Conservation (phyloP, 2,113 vertebrate species). For the Macaca fascicularis region DNA sequence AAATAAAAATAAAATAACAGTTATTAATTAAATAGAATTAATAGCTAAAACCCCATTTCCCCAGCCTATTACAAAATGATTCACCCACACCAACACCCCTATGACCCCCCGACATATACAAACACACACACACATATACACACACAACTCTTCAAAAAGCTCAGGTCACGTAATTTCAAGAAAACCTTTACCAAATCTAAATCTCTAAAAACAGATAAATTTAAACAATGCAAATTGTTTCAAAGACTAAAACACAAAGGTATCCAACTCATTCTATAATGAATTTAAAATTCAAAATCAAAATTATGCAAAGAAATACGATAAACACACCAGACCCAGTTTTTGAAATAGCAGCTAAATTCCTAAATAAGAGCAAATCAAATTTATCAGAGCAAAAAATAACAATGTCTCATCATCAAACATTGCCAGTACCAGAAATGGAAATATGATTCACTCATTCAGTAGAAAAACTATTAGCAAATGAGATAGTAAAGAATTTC, state of each 20-base stretch:
- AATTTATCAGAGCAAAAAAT: background rate
- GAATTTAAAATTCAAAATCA: background rate
- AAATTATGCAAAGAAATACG: background rate
- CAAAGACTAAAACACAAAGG: background rate
- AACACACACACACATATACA: fast-evolving
- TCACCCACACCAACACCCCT: fast-evolving
- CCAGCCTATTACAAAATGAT: background rate
- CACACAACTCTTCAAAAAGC: background rate
- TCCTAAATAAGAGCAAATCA: background rate
- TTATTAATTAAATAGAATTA: background rate
- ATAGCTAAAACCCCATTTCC: background rate
- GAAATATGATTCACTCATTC: background rate
- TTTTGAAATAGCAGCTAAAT: background rate
- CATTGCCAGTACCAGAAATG: background rate
- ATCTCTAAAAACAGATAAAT: background rate
- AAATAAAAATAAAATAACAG: background rate
- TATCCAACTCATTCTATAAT: background rate
- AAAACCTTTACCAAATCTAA: background rate
- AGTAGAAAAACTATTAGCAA: background rate
- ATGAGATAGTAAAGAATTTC: background rate
- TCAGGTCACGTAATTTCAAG: background rate
- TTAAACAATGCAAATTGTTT: background rate
- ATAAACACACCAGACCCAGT: background rate
- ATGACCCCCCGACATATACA: background rate
- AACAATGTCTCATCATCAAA: background rate